phyloP scores from a whole-genome alignment of 2,888 invertebrate species.

The Prostheceraeus crozeri region DNA sequence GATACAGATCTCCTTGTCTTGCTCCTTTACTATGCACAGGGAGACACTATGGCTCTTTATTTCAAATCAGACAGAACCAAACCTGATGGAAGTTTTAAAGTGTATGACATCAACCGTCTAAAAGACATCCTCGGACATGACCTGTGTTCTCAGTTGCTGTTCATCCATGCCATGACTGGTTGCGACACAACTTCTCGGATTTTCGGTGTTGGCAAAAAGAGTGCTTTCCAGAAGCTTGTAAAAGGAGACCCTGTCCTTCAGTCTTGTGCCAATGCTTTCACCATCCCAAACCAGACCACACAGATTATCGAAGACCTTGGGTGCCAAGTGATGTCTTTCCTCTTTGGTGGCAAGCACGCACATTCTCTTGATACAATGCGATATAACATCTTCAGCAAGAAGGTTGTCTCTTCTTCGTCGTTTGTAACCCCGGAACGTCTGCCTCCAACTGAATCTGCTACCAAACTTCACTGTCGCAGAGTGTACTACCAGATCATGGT shows the following conservation, averaged over 20 bases:
- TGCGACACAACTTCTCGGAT: conserved; percentile 37
- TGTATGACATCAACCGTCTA: conserved; percentile 18
- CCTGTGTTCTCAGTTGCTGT: conserved; percentile 29
- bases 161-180: conserved; percentile 37
- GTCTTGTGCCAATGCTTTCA: conserved; percentile 4
- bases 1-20: conserved; percentile 38
- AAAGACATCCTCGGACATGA: conserved; percentile 16
- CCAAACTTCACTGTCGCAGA: conserved; percentile 28
- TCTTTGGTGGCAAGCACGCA: conserved; percentile 23
- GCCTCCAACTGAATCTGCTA: conserved; percentile 34
- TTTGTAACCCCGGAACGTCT: conserved; percentile 30
- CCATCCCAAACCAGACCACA: neutral
- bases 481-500: conserved; percentile 32
- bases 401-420: conserved; percentile 25
- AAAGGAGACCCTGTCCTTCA: neutral
- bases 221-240: conserved; percentile 30
- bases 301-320: conserved; percentile 25
- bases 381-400: conserved; percentile 23
- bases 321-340: conserved; percentile 7
- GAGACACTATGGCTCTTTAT: neutral
- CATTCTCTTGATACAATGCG: conserved; percentile 17
- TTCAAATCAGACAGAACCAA: conserved; percentile 4
- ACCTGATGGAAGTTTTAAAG: neutral
- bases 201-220: conserved; percentile 36
- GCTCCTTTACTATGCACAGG: conserved; percentile 25